Evolutionary conservation across 2,888 invertebrate genomes (phyloP), one percentile per base, ranked within the genome.

Genomic region (Cataglyphis altisquamis): DNA sequence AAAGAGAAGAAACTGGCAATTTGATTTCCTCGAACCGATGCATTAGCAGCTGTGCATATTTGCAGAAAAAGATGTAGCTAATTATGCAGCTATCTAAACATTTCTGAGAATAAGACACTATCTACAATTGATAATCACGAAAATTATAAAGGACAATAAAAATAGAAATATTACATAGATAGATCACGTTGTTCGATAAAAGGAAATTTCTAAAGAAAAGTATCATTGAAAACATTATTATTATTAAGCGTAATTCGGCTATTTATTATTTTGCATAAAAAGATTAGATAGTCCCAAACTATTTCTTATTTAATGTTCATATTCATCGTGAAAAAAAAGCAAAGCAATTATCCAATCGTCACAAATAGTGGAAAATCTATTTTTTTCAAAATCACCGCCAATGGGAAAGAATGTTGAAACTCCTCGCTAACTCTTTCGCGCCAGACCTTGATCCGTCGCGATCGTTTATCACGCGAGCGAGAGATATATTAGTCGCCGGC

Each of bases 381-480:
- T 77, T 75, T 57, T 45, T 41, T 82, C 36, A 39, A 25, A n/a
- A 29, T 25, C 39, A 72, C n/a, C 25, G 64, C 45, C 41, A 55
- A 41, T 9, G 57, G 45, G 25, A 72, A 74, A 15, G 60, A 73
- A 63, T 32, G 64, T 9, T 41, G 55, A 64, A 41, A 60, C 15
- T 55, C 55, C 32, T 10, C 21, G 48, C 32, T 63, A 75, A 82
- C 60, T 48, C 72, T 84, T 36, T 67, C 73, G 25, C 57, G 36
- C 55, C 48, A 32, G 62, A 66, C 41, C 60, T 48, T 75, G 82
- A 82, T 64, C 83, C 89, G 82, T 86, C 70, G 87, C 70, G 84
- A 87, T 84, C 89, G 87, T 89, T 87, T 87, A 86, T 89, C 89
- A 86, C 67, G 21, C 41, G 57, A 4, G 60, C 32, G n/a, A 21